Conservation (phyloP, 2,888 invertebrate genomes). For the Campoplex capitator region DNA sequence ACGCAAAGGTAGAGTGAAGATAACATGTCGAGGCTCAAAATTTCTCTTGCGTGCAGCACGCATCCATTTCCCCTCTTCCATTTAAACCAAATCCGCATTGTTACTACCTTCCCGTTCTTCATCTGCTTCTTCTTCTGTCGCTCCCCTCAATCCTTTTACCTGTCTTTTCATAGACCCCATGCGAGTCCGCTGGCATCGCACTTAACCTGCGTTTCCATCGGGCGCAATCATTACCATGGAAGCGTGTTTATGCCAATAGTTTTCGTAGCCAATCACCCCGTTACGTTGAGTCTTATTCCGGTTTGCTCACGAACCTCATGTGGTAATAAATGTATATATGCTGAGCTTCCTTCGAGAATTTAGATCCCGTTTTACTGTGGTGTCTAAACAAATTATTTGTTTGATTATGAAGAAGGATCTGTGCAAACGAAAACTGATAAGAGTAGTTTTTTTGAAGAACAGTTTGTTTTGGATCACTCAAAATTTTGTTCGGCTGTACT, state of each 20-base stretch:
- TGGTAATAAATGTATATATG: constrained; percentile 7
- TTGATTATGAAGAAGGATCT: no score
- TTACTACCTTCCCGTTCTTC: constrained; percentile 16
- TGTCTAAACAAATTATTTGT: neutral
- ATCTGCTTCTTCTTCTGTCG: neutral
- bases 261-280: constrained; percentile 25
- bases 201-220: constrained; percentile 34
- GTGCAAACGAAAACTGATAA: no score
- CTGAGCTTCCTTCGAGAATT: neutral
- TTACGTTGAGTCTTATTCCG: constrained; percentile 18
- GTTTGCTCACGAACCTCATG: constrained; percentile 11
- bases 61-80: constrained; percentile 61
- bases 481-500: no score
- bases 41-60: constrained; percentile 69
- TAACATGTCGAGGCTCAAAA: constrained; percentile 59
- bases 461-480: no score
- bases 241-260: constrained; percentile 54
- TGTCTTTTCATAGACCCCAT: constrained; percentile 24
- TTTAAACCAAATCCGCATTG: constrained; percentile 35
- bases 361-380: neutral
- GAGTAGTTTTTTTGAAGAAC: no score
- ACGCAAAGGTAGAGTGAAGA: constrained; percentile 27
- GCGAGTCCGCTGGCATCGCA: constrained; percentile 37
- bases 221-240: constrained; percentile 58
- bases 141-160: constrained; percentile 27